Evolutionary conservation across 2,888 invertebrate species (phyloP), one percentile per base, ranked within the genome.

Genomic region (Theretra japonica): DNA sequence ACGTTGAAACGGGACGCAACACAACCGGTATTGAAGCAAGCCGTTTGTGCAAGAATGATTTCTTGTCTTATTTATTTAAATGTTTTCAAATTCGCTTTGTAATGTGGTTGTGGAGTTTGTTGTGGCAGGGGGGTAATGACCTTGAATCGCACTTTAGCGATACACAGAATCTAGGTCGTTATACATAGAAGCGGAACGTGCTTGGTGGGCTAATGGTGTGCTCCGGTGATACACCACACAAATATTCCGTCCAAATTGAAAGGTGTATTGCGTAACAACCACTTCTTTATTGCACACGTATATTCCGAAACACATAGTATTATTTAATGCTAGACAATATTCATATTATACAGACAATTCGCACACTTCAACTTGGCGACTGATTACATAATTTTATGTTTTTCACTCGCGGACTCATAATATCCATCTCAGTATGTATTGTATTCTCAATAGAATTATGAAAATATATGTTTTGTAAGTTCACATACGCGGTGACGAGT

Each of bases 1-100:
- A 75, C 73, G 87, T 73, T 81, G 76, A 85, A 89, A 78, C 75
- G 87, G 82, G 88, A 87, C 75, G 76, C 78, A 81, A 76, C 72
- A 78, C 76, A 86, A 89, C 90, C 88, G 87, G 89, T 88, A 87
- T 86, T 84, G 83, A 80, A 88, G 88, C 90, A 84, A 90, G 86
- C 88, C 89, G 90, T 90, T 90, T 89, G 90, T 90, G 91, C 92
- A 88, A 87, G 89, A 89, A 90, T 90, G 88, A 89, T 89, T 91
- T 90, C 88, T 88, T 90, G 87, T 88, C 85, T 88, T 91, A 90
- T 90, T 90, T 92, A 88, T 90, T 89, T 88, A 87, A 90, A 91
- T 90, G 87, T 90, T 91, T 91, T 90, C 87, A 87, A 90, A 90
- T 90, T 91, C 89, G 90, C 90, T 85, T 87, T 88, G 88, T 89